These are phyloP conservation scores for Melanaphis sacchari DNA, from an alignment of 1,140 invertebrate genomes.

Conservation along the genomic window DNA sequence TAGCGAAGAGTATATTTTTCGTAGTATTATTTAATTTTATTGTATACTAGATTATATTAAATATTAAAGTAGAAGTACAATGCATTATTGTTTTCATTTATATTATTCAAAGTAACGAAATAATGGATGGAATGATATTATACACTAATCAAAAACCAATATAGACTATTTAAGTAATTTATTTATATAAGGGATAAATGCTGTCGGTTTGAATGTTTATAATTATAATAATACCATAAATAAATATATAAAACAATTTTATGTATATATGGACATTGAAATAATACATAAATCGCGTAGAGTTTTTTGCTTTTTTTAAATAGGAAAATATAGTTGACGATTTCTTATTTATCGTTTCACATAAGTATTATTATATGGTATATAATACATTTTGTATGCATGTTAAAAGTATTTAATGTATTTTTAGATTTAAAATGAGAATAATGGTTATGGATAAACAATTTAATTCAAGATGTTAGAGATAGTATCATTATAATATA, in stretches of 20 bases:
- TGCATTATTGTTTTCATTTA: not conserved
- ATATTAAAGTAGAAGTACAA: not conserved
- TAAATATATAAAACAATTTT: not conserved
- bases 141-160: not conserved
- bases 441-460: not conserved
- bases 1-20: not conserved
- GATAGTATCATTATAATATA: not conserved
- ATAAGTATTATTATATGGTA: not conserved
- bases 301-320: not conserved
- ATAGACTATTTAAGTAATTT: not conserved
- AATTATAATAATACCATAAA: not conserved
- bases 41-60: not conserved
- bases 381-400: not conserved
- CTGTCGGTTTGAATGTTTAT: not conserved
- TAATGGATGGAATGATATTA: not conserved
- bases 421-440: not conserved
- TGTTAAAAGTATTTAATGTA: not conserved
- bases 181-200: not conserved
- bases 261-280: not conserved
- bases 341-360: not conserved
- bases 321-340: not conserved
- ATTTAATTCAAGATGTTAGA: not conserved
- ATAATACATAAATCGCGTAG: not conserved
- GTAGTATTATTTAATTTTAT: not conserved
- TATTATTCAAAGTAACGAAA: not conserved